Evolutionary conservation across 1,140 invertebrate genomes (phyloP).

Genomic region (Theocolax elegans): DNA sequence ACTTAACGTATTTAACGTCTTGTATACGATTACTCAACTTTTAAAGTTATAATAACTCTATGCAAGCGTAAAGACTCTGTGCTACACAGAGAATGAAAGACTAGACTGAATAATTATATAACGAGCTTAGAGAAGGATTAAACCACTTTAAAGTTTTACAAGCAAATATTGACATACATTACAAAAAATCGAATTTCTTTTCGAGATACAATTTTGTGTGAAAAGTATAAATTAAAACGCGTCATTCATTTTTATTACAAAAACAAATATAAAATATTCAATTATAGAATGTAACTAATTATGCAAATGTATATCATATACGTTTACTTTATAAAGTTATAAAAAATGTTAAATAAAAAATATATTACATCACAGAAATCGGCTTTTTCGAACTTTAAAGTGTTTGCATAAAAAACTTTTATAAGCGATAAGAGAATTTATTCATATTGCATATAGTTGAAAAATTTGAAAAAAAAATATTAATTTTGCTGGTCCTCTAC

Average conservation of each 20-base stretch:
- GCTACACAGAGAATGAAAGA: slow-evolving; percentile 33
- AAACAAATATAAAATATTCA: neutral
- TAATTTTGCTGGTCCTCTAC: slow-evolving; percentile 44
- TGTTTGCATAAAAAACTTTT: slow-evolving; percentile 31
- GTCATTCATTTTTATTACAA: neutral
- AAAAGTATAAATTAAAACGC: slow-evolving; percentile 2
- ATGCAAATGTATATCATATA: slow-evolving; percentile 4
- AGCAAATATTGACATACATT: too few relatives aligned
- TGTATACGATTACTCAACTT: slow-evolving; percentile 13
- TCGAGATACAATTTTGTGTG: neutral
- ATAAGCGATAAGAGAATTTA: slow-evolving; percentile 2
- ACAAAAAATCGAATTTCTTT: too few relatives aligned
- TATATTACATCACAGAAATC: slow-evolving; percentile 34
- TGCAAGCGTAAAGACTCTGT: slow-evolving; percentile 36
- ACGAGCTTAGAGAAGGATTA: slow-evolving; percentile 6
- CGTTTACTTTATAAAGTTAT: neutral
- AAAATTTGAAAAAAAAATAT: slow-evolving; percentile 29
- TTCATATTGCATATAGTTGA: too few relatives aligned
- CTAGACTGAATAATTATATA: slow-evolving; percentile 34
- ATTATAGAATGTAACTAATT: neutral
- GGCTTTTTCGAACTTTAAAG: slow-evolving; percentile 33
- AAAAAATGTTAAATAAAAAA: slow-evolving; percentile 39
- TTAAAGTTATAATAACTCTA: slow-evolving; percentile 30
- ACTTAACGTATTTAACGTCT: slow-evolving; percentile 47
- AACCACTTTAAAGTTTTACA: slow-evolving; percentile 33